Evolutionary conservation across 2,888 invertebrate genomes (phyloP), one percentile per base, ranked within the genome.

Genomic region (Stegana nigrithorax): DNA sequence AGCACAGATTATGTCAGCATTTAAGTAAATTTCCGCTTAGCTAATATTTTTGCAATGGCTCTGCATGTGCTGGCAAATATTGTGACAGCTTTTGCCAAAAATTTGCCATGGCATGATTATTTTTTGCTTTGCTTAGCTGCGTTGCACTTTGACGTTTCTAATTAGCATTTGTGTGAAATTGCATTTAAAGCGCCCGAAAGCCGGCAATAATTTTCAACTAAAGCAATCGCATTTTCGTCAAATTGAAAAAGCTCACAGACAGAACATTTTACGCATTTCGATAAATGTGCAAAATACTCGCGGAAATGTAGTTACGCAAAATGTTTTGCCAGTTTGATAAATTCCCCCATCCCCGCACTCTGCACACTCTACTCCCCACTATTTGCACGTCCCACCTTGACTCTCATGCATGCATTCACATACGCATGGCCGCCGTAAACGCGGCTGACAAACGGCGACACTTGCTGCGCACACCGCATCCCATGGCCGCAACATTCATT

Each of bases 241-340:
- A 21, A 21, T 5, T 36, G 21, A 5, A n/a, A 32, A 36, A 1
- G 53, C 53, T 55, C 7, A 4, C n/a, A 17, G 36, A 23, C 32
- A 10, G 7, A 12, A 32, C 19, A 21, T 19, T 3, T 12, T 55
- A 55, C 36, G 32, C 6, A 55, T 59, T 53, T 62, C 50, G 45
- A 47, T 67, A 32, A 50, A 39, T 32, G 19, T 36, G 60, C 47
- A 25, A 59, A 36, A 21, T 51, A 45, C 10, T 57, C 36, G 23
- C 51, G 17, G 5, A 25, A 47, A 55, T 53, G n/a, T n/a, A n/a
- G n/a, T n/a, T 42, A 59, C 17, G 45, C 55, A 44, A 26, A 59
- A 63, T 36, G 58, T 51, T 57, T 39, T 44, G 12, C 36, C 26
- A 58, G 62, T 65, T 64, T 62, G 64, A 32, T 55, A 55, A 32